phyloP scores from a whole-genome alignment of 2,888 invertebrate genomes.

The Tinea pellionella region DNA sequence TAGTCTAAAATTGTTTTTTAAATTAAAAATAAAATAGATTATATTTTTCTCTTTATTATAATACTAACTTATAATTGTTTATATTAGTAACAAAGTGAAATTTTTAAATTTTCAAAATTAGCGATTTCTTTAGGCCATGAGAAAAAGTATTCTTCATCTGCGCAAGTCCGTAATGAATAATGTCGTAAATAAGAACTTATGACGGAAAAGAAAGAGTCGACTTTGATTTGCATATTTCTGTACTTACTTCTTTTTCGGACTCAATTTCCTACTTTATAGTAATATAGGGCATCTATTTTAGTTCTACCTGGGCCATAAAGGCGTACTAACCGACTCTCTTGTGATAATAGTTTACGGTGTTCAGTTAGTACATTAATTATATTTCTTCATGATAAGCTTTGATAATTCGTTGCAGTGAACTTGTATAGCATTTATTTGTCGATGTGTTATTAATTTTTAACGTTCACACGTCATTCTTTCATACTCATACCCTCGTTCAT shows the following conservation, averaged over 20 bases:
- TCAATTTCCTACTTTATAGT: slow-evolving; percentile 5
- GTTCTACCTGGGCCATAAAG: slow-evolving; percentile 5
- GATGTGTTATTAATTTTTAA: not conserved
- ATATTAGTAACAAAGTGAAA: no score
- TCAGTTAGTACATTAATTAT: not conserved
- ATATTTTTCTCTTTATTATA: not conserved
- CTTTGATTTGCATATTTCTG: not conserved
- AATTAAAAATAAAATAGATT: not conserved
- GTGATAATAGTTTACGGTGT: not conserved
- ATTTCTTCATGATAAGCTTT: not conserved
- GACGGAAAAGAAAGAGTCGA: not conserved
- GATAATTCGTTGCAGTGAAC: not conserved
- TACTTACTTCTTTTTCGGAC: slow-evolving; percentile 2
- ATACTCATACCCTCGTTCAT: not conserved
- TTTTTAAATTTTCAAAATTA: no score
- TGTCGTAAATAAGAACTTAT: not conserved
- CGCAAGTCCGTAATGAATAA: slow-evolving; percentile 9
- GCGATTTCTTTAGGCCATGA: not conserved
- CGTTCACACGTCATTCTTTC: not conserved
- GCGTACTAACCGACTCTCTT: not conserved
- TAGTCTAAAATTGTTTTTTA: not conserved
- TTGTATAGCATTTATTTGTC: not conserved
- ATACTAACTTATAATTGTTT: no score
- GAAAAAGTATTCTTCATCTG: slow-evolving; percentile 1
- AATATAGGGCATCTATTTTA: slow-evolving; percentile 12